Evolutionary conservation across 1,140 invertebrate genomes (phyloP), one percentile per base, ranked within the genome.

Genomic region (Aphelinus atriplicis): DNA sequence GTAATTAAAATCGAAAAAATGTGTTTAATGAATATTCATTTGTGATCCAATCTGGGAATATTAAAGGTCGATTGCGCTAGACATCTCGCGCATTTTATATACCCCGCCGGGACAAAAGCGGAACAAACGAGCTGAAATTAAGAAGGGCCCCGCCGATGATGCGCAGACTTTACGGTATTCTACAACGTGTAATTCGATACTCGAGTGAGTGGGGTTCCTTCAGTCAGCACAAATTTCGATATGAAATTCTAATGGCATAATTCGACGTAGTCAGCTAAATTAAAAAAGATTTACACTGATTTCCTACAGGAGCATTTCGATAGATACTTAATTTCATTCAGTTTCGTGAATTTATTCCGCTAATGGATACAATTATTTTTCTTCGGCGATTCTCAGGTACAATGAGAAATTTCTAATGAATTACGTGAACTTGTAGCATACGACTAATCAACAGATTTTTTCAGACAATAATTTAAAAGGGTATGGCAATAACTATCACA

Each of bases 1-100:
- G 86, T 86, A 87, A 87, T 87, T 86, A 87, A 87, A 86, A 86
- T 84, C 81, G 82, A 84, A 86, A 87, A 87, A 84, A 83, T 83
- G 80, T 81, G 79, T 84, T 81, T 84, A 84, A 85, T 84, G 82
- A 85, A 85, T 85, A 83, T 85, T 84, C 84, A 84, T 83, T 84
- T 79, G 81, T 82, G 65, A 78, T 80, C 78, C 81, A 79, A 84
- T 82, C 78, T 82, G 69, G 77, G 56, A 79, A 82, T 84, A 84
- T 83, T 84, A 82, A 84, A 81, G 78, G 78, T 77, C 79, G 63
- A 66, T 79, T 77, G 80, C 75, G 51, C 78, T 76, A 55, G 71
- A 58, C 58, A 77, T 75, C 79, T 80, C 80, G 78, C 75, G 75
- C 80, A 80, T 79, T 80, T 75, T 64, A 5, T 56, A 64, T n/a